Evolutionary conservation across 2,888 invertebrate genomes (phyloP), one percentile per base, ranked within the genome.

Genomic region (Phengaris arion): DNA sequence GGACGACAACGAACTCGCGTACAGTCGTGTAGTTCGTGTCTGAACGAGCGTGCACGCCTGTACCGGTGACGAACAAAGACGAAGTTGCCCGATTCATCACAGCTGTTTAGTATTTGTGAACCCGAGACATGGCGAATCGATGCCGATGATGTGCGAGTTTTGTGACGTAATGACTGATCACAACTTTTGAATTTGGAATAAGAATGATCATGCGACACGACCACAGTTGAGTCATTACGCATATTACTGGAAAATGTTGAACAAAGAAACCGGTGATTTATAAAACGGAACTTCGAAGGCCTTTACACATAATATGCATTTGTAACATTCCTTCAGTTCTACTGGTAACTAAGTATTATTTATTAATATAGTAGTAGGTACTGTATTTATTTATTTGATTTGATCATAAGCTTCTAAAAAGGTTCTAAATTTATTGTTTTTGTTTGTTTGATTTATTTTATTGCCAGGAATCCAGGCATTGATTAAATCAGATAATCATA

Each of bases 61-160:
- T 77, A 74, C 79, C 79, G 79, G 78, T 81, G 78, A 80, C 88
- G 90, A 89, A 89, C 89, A 89, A 89, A 90, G 88, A 80, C 90
- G 87, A 86, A 78, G 78, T 72, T 77, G 79, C 81, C 86, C 88
- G 88, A 90, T 82, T 79, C 81, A 77, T 78, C 83, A 90, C 92
- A 93, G 92, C 92, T 93, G 92, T 93, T 92, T 87, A 85, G 86
- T 92, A 89, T 92, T 91, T 91, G 87, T 89, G 88, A 87, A 87
- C 83, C 81, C 83, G 82, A 86, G 84, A 85, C 84, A 81, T 83
- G 83, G 83, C 83, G 83, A 87, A 91, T 91, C 90, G 92, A 91
- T 90, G 90, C 90, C 91, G 90, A 89, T 86, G 80, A 84, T 82
- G 81, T 82, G 79, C 55, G 48, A 55, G 81, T 82, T 79, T 80